A percentile compares a stretch with the other conserved stretches of the same genome.
Evolutionary conservation across 2,113 vertebrate genomes (phyloP).

Genomic region (Pholis gunnellus): DNA sequence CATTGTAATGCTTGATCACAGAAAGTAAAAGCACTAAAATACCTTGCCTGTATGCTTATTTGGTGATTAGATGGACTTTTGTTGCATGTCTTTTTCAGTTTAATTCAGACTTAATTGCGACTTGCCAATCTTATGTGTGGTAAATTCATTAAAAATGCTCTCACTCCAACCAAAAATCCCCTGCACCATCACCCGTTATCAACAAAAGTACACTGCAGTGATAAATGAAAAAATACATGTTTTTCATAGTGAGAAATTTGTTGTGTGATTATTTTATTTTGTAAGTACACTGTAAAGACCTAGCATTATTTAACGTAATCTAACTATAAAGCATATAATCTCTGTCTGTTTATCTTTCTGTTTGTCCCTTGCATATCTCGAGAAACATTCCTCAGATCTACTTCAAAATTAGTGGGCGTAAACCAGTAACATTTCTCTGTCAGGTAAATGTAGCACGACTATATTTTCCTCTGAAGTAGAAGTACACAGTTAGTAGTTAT

Average conservation of each 20-base stretch:
- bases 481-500: not conserved
- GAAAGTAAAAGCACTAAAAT: not conserved
- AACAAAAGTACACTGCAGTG: not conserved
- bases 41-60: conserved; percentile 1
- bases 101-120: conserved; percentile 1
- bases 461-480: not conserved
- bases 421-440: not conserved
- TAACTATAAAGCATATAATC: not conserved
- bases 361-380: not conserved
- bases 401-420: not conserved
- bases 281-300: not conserved
- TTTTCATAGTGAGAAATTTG: not conserved
- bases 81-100: not conserved
- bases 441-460: not conserved
- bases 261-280: not conserved
- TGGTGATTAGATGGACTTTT: not conserved
- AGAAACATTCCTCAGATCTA: not conserved
- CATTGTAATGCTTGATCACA: conserved; percentile 1
- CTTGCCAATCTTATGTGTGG: not conserved
- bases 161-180: not conserved
- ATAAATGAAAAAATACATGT: not conserved
- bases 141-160: not conserved
- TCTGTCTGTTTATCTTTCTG: not conserved
- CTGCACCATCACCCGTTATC: not conserved
- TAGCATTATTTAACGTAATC: not conserved